Conservation (phyloP, 2,797 vertebrate species). For the Apogon talboti region DNA sequence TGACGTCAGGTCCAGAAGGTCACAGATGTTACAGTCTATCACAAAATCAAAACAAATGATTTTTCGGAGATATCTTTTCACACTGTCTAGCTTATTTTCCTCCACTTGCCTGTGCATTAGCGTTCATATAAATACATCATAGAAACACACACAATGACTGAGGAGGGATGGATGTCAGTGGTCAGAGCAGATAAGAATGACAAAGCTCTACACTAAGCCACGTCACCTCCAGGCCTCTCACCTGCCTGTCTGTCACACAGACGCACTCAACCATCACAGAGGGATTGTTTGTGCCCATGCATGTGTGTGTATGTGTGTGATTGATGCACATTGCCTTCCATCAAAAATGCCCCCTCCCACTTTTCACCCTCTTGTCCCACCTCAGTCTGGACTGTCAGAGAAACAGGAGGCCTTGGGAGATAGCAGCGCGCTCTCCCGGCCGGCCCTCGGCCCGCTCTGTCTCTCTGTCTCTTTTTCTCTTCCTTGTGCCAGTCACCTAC, state of each 20-base stretch:
- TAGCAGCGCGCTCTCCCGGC: slow-evolving; percentile 77
- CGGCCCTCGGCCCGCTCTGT: slow-evolving; percentile 76
- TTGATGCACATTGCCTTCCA: slow-evolving; percentile 89
- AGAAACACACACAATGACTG: slow-evolving; percentile 68
- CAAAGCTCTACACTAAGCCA: slow-evolving; percentile 71
- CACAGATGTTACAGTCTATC: slow-evolving; percentile 43
- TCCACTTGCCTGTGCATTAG: slow-evolving; percentile 55
- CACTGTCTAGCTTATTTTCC: slow-evolving; percentile 38
- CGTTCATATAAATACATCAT: slow-evolving; percentile 72
- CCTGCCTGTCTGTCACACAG: slow-evolving; percentile 85
- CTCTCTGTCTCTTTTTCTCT: slow-evolving; percentile 73
- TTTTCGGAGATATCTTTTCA: slow-evolving; percentile 56
- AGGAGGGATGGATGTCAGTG: slow-evolving; percentile 66
- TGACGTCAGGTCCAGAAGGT: slow-evolving; percentile 23
- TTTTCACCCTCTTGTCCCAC: slow-evolving; percentile 56
- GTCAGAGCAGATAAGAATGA: slow-evolving; percentile 73
- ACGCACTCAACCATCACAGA: slow-evolving; percentile 84
- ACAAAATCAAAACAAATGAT: slow-evolving; percentile 61
- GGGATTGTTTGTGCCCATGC: slow-evolving; percentile 80
- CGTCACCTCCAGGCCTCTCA: slow-evolving; percentile 81
- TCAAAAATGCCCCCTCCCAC: slow-evolving; percentile 62
- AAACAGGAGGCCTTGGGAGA: slow-evolving; percentile 92
- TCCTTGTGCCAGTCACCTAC: slow-evolving; percentile 94
- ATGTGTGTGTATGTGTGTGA: slow-evolving; percentile 73
- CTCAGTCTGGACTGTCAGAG: slow-evolving; percentile 84